Conservation (phyloP, 2,888 invertebrate species). For the Amphipyra tragopoginis region DNA sequence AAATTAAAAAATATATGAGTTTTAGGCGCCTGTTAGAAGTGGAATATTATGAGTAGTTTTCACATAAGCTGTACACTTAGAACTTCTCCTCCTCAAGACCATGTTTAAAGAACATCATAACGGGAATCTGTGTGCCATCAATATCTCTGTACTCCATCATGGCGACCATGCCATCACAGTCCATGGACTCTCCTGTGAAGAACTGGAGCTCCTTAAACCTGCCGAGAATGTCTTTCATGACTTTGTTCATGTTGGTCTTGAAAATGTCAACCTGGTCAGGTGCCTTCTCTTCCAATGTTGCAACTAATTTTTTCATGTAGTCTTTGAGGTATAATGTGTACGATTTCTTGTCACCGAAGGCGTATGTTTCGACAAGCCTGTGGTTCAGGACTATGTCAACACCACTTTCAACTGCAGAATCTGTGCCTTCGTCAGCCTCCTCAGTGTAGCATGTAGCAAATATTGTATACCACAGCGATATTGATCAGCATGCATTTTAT, state of each 20-base stretch:
- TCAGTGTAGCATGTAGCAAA: constrained; percentile 97
- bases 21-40: constrained; percentile 74
- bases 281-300: constrained; percentile 93
- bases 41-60: constrained; percentile 79
- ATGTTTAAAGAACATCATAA: constrained; percentile 98
- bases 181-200: constrained; percentile 98
- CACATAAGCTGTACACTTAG: constrained; percentile 88
- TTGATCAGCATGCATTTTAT: too few relatives aligned
- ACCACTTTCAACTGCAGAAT: constrained; percentile 93
- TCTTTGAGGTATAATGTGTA: constrained; percentile 98
- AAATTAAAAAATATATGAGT: constrained; percentile 83
- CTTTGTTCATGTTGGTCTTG: constrained; percentile 97
- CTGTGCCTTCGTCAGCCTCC: constrained; percentile 95
- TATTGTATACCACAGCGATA: too few relatives aligned
- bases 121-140: constrained; percentile 94
- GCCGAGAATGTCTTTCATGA: constrained; percentile 96
- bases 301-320: constrained; percentile 98
- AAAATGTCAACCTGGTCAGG: constrained; percentile 97
- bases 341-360: constrained; percentile 96
- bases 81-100: constrained; percentile 98
- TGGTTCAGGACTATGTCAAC: constrained; percentile 98
- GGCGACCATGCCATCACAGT: constrained; percentile 97
- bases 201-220: constrained; percentile 98
- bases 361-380: constrained; percentile 95
- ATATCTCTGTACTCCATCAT: constrained; percentile 98